Evolutionary conservation across 2,888 invertebrate genomes (phyloP).

Genomic region (Allygus modestus): DNA sequence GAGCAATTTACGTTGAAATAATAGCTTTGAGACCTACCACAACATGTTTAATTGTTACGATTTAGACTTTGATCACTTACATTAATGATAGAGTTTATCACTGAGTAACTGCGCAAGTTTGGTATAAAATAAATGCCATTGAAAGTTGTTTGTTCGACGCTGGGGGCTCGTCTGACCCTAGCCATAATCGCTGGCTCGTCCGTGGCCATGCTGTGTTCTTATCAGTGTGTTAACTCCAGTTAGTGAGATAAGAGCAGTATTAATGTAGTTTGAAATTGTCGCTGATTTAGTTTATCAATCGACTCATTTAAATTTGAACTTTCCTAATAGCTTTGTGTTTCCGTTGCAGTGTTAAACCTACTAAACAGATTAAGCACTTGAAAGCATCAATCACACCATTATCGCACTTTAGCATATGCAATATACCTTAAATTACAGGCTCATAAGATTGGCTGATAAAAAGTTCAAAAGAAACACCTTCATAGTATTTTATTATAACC

Average conservation of each 20-base stretch:
- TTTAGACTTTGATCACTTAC: not conserved
- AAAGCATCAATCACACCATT: too few species aligned
- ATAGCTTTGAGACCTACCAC: too few species aligned
- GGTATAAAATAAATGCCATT: not conserved
- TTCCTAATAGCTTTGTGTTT: too few species aligned
- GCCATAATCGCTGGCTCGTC: not conserved
- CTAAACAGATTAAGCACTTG: too few species aligned
- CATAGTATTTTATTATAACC: too few species aligned
- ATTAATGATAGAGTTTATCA: not conserved
- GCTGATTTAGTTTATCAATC: too few species aligned
- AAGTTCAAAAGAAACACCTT: too few species aligned
- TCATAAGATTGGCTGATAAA: too few species aligned
- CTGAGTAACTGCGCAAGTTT: not conserved
- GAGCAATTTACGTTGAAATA: too few species aligned
- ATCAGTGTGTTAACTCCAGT: not conserved
- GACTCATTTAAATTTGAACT: too few species aligned
- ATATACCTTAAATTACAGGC: too few species aligned
- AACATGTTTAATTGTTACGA: not conserved
- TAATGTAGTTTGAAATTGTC: not conserved
- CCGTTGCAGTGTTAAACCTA: not conserved
- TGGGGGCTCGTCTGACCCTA: not conserved
- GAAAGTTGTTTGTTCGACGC: not conserved
- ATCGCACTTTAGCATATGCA: too few species aligned
- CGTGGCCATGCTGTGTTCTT: not conserved
- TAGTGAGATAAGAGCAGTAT: not conserved